Evolutionary conservation across 2,113 vertebrate genomes (phyloP), one percentile per base, ranked within the genome.

Genomic region (Chroicocephalus ridibundus): DNA sequence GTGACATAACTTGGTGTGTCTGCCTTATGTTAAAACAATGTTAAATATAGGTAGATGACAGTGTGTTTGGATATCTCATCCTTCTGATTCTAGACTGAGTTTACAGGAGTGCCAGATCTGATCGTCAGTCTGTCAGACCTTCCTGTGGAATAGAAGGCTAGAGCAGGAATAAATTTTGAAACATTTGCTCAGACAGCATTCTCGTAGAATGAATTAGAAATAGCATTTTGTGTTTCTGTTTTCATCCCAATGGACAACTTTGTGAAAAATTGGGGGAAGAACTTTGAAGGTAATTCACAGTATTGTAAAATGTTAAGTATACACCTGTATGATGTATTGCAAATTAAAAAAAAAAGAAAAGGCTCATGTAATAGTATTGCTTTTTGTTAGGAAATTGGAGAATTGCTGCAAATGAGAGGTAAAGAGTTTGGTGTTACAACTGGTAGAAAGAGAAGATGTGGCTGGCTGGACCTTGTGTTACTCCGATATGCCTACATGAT

Each of bases 401-500:
- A 99, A 96, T 96, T 99, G 76, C 98, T 99, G 74, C 99, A 99
- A 95, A 98, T 88, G 20, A 98, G 99, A 77, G 99, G 99, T 79
- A 98, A 99, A 97, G 99, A 99, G 91, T 98, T 99, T 88, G 99
- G 99, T 54, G 99, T 99, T 96, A 99, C 99, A 82, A 99, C 99
- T 15, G 99, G 99, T 84, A 98, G 99, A 88, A 99, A 99, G 97
- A 99, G 99, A 96, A 98, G 99, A 96, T 99, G 99, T 80, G 99
- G 99, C 96, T 99, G 99, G 99, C 97, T 99, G 97, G 99, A 99
- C 96, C 98, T 99, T 31, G 99, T 99, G 95, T 98, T 98, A 93
- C 98, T 99, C 93, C 99, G 98, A 99, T 99, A 99, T 17, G 99
- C 99, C 78, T 99, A 99, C 94, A 99, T 99, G 99, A 99, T 99